phyloP scores from a whole-genome alignment of 2,888 invertebrate species.

The Chalcosyrphus nemorum region DNA sequence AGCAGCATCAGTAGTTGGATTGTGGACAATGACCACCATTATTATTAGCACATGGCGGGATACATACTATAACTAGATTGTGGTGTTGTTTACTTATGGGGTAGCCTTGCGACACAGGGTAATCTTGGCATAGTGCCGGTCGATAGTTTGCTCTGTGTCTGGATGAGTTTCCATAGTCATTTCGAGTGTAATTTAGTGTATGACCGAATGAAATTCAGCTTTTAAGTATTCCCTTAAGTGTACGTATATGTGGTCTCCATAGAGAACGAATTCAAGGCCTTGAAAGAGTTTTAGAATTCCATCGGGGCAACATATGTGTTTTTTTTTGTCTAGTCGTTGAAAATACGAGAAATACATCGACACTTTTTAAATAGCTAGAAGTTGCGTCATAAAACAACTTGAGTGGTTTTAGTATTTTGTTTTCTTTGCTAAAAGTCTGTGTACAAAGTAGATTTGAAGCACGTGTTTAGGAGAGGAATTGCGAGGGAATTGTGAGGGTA shows the following conservation, averaged over 20 bases:
- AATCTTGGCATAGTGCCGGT: constrained; percentile 55
- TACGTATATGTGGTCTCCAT: background rate
- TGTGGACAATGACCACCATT: constrained; percentile 57
- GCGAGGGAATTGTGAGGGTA: too few species aligned
- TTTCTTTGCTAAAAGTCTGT: background rate
- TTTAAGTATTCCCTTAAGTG: background rate
- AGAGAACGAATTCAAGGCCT: background rate
- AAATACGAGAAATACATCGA: background rate
- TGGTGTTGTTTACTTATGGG: constrained; percentile 33
- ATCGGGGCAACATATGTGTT: background rate
- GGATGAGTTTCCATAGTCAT: constrained; percentile 12
- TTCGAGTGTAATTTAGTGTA: constrained; percentile 7
- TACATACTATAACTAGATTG: background rate
- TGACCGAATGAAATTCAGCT: background rate
- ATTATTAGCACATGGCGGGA: background rate
- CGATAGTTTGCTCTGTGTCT: constrained; percentile 43
- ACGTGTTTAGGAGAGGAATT: too few species aligned
- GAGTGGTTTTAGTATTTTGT: background rate
- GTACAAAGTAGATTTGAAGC: background rate
- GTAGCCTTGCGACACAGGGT: constrained; percentile 32
- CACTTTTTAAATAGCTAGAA: background rate
- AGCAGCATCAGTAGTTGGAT: background rate
- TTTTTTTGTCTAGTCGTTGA: background rate
- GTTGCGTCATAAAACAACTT: background rate
- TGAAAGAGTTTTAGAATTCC: background rate